Conservation (phyloP, 1,140 invertebrate species). For the Globodera ellingtonae region DNA sequence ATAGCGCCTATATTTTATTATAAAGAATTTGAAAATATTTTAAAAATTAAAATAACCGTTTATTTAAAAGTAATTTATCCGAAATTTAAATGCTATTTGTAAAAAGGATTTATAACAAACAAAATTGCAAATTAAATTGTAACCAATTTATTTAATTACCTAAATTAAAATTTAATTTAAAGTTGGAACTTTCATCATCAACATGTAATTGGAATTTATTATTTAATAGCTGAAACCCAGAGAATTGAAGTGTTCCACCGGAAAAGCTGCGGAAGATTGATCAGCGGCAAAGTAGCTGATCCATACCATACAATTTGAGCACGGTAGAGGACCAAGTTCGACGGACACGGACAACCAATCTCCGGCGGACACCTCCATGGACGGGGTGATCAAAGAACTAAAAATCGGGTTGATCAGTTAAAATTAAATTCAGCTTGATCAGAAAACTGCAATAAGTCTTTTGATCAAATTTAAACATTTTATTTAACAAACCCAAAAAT, state of each 20-base stretch:
- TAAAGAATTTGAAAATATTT: background rate
- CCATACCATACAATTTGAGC: background rate
- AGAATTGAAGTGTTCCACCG: background rate
- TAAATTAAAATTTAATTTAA: background rate
- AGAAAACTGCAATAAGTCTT: too few relatives aligned
- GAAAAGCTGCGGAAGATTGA: background rate
- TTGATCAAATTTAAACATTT: too few relatives aligned
- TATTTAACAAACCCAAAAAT: too few relatives aligned
- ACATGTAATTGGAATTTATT: background rate
- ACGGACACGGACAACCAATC: background rate
- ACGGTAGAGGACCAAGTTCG: background rate
- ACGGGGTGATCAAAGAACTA: constrained; percentile 7
- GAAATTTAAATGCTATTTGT: too few relatives aligned
- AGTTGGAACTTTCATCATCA: background rate
- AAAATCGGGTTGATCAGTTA: background rate
- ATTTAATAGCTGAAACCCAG: background rate
- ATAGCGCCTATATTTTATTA: background rate
- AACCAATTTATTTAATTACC: background rate
- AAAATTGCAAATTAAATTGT: too few relatives aligned
- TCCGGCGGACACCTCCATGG: background rate
- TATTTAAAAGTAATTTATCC: background rate
- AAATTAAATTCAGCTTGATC: too few relatives aligned
- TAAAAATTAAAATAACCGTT: background rate
- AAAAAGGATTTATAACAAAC: too few relatives aligned
- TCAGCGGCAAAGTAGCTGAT: background rate